These are phyloP conservation scores for Sesia bembeciformis DNA, from an alignment of 2,888 invertebrate genomes.

Conservation along the genomic window DNA sequence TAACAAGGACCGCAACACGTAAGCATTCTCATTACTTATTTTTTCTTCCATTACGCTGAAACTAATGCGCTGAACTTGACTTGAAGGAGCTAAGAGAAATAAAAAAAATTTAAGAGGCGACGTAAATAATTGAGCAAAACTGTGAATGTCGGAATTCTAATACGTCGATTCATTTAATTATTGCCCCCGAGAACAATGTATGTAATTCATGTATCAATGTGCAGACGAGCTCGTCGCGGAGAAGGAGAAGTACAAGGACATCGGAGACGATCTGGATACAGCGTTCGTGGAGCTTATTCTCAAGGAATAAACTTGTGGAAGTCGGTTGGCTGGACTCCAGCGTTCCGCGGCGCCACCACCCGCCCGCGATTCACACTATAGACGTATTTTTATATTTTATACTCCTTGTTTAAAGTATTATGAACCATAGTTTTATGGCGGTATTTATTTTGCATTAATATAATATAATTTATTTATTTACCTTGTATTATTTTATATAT, in stretches of 20 bases:
- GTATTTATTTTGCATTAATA: slow-evolving; percentile 70
- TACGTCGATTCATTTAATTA: slow-evolving; percentile 2
- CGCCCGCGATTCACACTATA: slow-evolving; percentile 5
- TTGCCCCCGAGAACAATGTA: background rate
- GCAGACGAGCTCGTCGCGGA: slow-evolving; percentile 95
- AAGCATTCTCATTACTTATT: slow-evolving; percentile 40
- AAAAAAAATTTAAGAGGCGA: background rate
- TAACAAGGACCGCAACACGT: slow-evolving; percentile 56
- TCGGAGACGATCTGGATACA: slow-evolving; percentile 99
- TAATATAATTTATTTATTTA: slow-evolving; percentile 48
- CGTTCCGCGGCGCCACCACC: background rate
- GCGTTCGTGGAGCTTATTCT: slow-evolving; percentile 96
- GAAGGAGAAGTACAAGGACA: slow-evolving; percentile 99
- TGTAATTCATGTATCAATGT: slow-evolving; percentile 17
- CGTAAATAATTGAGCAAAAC: background rate
- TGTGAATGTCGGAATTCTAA: background rate
- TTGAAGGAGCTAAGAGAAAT: slow-evolving; percentile 16
- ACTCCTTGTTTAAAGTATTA: slow-evolving; percentile 65
- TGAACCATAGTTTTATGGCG: slow-evolving; percentile 61
- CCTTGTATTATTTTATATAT: slow-evolving; percentile 1
- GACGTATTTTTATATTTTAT: slow-evolving; percentile 10
- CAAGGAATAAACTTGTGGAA: slow-evolving; percentile 71
- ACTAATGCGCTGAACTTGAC: slow-evolving; percentile 54
- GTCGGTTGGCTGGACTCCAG: slow-evolving; percentile 2
- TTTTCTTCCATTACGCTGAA: slow-evolving; percentile 14